phyloP scores from a whole-genome alignment of 2,888 invertebrate species.

The Hololepta plana region DNA sequence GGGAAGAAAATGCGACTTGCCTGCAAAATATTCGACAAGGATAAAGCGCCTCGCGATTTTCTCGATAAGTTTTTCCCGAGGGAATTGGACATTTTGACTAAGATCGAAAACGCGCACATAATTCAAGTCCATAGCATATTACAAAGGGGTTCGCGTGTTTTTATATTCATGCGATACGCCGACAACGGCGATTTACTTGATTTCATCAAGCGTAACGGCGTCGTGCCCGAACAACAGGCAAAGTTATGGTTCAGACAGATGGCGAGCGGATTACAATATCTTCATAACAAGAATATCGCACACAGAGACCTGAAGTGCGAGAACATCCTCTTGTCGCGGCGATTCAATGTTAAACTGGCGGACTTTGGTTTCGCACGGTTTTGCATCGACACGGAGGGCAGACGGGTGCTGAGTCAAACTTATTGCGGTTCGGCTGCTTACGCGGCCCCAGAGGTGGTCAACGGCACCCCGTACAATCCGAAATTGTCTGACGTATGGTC shows the following conservation, averaged over 20 bases:
- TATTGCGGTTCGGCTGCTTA: conserved; percentile 96
- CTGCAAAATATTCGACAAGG: conserved; percentile 83
- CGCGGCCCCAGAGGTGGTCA: conserved; percentile 83
- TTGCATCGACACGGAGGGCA: conserved; percentile 52
- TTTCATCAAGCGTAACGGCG: conserved; percentile 60
- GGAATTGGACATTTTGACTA: conserved; percentile 75
- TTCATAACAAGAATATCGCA: conserved; percentile 69
- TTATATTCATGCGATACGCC: conserved; percentile 78
- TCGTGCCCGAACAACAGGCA: conserved; percentile 60
- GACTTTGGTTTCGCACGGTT: conserved; percentile 89
- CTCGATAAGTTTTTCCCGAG: conserved; percentile 84
- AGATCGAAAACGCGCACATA: conserved; percentile 79
- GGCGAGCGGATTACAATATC: conserved; percentile 63
- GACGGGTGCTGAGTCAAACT: conserved; percentile 67
- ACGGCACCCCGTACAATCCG: conserved; percentile 75
- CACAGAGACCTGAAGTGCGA: conserved; percentile 91
- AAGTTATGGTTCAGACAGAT: conserved; percentile 77
- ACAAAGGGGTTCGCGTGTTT: conserved; percentile 65
- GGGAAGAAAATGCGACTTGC: conserved; percentile 60
- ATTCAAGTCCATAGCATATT: conserved; percentile 78
- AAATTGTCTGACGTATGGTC: conserved; percentile 89
- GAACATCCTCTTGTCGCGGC: conserved; percentile 67
- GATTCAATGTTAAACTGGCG: conserved; percentile 77
- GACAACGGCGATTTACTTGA: conserved; percentile 81
- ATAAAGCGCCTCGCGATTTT: conserved; percentile 77